Evolutionary conservation across 2,113 vertebrate genomes (phyloP).

Genomic region (Myrmophylax atrothorax): DNA sequence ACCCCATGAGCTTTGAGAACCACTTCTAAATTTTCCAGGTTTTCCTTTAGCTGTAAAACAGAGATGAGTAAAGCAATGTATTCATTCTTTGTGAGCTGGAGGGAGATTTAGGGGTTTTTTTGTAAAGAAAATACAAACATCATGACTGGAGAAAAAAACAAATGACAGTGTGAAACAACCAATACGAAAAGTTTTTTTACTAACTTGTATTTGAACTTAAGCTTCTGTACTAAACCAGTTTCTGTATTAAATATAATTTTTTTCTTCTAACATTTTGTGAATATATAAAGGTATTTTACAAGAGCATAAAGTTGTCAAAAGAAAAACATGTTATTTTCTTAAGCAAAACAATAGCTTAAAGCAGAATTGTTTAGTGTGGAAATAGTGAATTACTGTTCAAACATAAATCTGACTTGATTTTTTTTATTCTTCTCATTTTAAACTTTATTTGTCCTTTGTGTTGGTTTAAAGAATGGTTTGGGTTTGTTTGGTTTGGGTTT

Average conservation of each 20-base stretch:
- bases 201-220: neutral
- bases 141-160: neutral
- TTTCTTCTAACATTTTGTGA: neutral
- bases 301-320: neutral
- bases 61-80: neutral
- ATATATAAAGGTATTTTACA: neutral
- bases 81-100: neutral
- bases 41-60: neutral
- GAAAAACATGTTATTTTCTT: neutral
- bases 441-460: neutral
- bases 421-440: neutral
- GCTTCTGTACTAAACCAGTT: neutral
- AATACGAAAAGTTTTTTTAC: neutral
- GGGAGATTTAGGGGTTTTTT: fast-evolving
- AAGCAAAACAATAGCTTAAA: neutral
- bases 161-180: neutral
- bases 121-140: neutral
- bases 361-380: neutral
- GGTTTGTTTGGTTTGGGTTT: neutral
- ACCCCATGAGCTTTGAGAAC: fast-evolving
- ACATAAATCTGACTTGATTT: neutral
- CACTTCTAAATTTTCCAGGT: neutral
- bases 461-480: neutral
- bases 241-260: neutral
- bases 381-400: neutral